Percentiles rank a stretch among this genome's conserved stretches.
phyloP scores from a whole-genome alignment of 2,113 vertebrate species.

The Cairina moschata region DNA sequence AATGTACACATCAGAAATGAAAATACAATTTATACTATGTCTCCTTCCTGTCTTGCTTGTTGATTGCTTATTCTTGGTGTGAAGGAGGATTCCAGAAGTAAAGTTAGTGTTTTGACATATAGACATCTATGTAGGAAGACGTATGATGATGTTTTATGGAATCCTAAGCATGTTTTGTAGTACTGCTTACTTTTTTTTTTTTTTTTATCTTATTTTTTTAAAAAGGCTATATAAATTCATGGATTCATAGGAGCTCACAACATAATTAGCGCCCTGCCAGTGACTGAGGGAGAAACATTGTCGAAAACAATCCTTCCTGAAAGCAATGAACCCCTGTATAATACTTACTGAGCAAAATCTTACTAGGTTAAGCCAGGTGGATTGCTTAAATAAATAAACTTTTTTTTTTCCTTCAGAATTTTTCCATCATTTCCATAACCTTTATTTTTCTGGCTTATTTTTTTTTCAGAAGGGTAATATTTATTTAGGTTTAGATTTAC shows the following conservation, averaged over 20 bases:
- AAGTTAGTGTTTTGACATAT: background rate
- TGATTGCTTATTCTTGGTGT: background rate
- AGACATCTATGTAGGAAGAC: background rate
- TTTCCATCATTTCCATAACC: background rate
- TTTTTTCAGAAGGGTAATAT: background rate
- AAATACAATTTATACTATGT: background rate
- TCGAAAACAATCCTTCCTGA: background rate
- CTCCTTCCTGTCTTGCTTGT: background rate
- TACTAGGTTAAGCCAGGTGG: background rate
- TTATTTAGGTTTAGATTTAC: background rate
- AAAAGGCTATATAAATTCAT: background rate
- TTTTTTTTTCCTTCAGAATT: background rate
- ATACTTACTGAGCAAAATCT: background rate
- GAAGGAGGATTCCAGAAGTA: constrained; percentile 16
- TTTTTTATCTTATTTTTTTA: background rate
- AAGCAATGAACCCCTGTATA: background rate
- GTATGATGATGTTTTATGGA: background rate
- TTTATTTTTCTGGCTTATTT: background rate
- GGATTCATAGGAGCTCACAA: background rate
- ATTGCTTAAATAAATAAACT: background rate
- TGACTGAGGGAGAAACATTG: background rate
- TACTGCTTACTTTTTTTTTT: background rate
- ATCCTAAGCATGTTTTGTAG: background rate
- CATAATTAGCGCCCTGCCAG: background rate
- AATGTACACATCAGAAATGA: background rate